Evolutionary conservation across 2,797 vertebrate species (phyloP).

Genomic region (Tympanoctomys barrerae): DNA sequence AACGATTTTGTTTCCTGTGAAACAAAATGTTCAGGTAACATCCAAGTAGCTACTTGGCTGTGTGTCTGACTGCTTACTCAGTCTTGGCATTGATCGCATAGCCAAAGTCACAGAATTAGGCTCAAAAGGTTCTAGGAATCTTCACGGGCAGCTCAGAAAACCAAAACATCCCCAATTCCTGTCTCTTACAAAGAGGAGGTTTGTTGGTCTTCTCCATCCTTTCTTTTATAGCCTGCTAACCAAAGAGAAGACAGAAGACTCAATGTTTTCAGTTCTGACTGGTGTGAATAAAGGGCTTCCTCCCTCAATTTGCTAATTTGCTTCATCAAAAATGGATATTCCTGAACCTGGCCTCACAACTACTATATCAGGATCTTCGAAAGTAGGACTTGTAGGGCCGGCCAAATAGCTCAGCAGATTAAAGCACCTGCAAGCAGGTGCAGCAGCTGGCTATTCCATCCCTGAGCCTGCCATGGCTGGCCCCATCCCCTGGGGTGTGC

Average conservation of each 20-base stretch:
- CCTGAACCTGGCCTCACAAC: background rate
- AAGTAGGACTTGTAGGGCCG: background rate
- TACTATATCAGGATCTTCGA: background rate
- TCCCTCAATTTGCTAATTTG: background rate
- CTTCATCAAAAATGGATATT: background rate
- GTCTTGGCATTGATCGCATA: background rate
- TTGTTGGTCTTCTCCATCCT: background rate
- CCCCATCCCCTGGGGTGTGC: no score
- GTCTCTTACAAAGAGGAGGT: background rate
- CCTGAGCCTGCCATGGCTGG: no score
- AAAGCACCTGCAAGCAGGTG: no score
- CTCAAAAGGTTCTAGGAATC: background rate
- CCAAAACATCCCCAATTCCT: background rate
- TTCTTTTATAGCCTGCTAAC: background rate
- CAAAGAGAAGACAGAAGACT: background rate
- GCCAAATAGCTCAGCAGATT: no score
- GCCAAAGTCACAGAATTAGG: background rate
- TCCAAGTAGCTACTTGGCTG: background rate
- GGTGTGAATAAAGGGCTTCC: background rate
- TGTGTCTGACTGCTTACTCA: background rate
- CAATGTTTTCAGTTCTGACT: background rate
- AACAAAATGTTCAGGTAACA: background rate
- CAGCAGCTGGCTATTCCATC: no score
- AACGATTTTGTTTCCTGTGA: constrained; percentile 57
- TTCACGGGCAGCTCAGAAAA: background rate